phyloP scores from a whole-genome alignment of 1,140 invertebrate species.

The Bombus waltoni region DNA sequence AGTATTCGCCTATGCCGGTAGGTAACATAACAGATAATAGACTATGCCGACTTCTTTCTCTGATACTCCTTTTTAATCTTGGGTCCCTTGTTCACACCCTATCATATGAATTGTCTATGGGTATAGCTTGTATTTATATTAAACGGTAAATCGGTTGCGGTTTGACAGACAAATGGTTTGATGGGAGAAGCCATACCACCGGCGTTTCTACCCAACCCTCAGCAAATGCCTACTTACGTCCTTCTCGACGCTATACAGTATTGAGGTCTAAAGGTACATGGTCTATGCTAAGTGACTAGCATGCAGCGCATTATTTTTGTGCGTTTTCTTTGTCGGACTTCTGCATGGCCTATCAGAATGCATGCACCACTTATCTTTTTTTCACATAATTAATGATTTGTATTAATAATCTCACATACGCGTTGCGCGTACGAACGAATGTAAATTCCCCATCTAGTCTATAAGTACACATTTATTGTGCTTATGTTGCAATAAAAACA shows the following conservation, averaged over 20 bases:
- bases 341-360: constrained; percentile 57
- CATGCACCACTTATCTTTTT: constrained; percentile 51
- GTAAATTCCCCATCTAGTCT: constrained; percentile 7
- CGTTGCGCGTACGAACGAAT: neutral
- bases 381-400: constrained; percentile 38
- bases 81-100: constrained; percentile 37
- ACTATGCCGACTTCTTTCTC: constrained; percentile 1
- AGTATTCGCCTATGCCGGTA: constrained; percentile 81
- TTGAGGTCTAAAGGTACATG: constrained; percentile 83
- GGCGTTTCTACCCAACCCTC: constrained; percentile 82
- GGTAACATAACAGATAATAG: constrained; percentile 64
- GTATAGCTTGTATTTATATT: constrained; percentile 66
- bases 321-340: constrained; percentile 52
- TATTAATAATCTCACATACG: constrained; percentile 13
- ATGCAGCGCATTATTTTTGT: constrained; percentile 65
- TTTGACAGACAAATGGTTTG: constrained; percentile 83
- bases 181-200: constrained; percentile 83
- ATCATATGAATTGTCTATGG: constrained; percentile 57
- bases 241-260: constrained; percentile 83
- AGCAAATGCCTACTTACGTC: constrained; percentile 83
- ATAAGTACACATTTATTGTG: constrained; percentile 15
- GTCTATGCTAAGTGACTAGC: constrained; percentile 74
- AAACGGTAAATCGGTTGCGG: constrained; percentile 76
- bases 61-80: constrained; percentile 52
- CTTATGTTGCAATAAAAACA: neutral